A percentile compares a stretch with the other conserved stretches of the same genome.
Conservation (phyloP, 1,140 invertebrate species). For the Metaphire vulgaris region DNA sequence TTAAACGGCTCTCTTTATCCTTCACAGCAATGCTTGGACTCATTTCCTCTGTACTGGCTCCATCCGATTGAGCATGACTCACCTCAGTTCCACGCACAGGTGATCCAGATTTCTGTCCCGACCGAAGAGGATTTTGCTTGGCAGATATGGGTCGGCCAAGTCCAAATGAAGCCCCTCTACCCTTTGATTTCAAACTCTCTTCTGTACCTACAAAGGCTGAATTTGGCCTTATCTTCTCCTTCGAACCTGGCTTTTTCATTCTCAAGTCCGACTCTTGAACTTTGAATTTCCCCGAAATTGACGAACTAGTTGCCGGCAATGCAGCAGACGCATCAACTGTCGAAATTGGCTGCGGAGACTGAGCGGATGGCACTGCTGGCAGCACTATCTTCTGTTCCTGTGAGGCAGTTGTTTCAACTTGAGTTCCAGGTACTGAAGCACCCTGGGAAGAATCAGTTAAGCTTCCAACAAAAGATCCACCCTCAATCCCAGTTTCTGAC, state of each 20-base stretch:
- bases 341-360: background rate
- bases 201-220: background rate
- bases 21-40: background rate
- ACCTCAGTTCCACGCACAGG: background rate
- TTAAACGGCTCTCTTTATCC: conserved; percentile 6
- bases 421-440: background rate
- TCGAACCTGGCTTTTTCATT: background rate
- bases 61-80: background rate
- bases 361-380: background rate
- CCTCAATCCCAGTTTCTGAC: background rate
- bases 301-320: background rate
- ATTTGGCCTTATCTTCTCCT: background rate
- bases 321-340: too few relatives aligned
- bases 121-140: background rate
- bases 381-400: background rate
- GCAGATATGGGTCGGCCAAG: background rate
- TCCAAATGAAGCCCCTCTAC: background rate
- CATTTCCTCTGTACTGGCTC: conserved; percentile 8
- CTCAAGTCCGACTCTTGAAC: background rate
- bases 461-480: background rate
- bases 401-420: background rate
- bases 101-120: background rate
- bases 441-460: background rate
- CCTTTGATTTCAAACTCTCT: background rate
- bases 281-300: background rate